Conservation (phyloP, 1,140 invertebrate species). For the Papilio polyxenes region DNA sequence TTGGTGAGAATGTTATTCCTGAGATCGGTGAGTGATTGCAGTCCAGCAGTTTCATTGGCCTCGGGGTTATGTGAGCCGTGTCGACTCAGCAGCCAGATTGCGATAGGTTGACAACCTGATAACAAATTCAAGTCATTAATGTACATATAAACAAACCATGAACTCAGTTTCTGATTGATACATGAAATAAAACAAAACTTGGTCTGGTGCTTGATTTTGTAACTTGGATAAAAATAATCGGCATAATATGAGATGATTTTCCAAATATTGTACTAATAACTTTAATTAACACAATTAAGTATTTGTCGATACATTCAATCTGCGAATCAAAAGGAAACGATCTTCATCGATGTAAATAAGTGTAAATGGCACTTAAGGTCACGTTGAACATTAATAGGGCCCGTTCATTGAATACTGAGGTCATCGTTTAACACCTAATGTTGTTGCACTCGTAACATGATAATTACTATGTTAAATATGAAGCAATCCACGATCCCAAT, state of each 20-base stretch:
- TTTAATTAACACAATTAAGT: not conserved
- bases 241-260: no score
- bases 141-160: no score
- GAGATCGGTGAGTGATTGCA: constrained; percentile 79
- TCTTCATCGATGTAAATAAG: not conserved
- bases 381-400: not conserved
- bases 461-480: constrained; percentile 1
- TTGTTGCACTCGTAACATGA: not conserved
- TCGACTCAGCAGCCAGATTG: constrained; percentile 84
- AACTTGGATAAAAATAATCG: no score
- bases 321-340: not conserved
- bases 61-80: constrained; percentile 84
- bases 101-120: constrained; percentile 82
- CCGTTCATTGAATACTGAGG: not conserved
- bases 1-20: constrained; percentile 82
- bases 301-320: not conserved
- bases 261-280: no score
- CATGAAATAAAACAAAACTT: no score
- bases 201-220: no score
- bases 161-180: no score
- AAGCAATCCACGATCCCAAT: not conserved
- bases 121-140: constrained; percentile 11
- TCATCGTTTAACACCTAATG: constrained; percentile 16
- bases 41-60: constrained; percentile 74
- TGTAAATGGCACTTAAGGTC: constrained; percentile 5